A percentile compares a stretch with the other conserved stretches of the same genome.
These are phyloP conservation scores for Hecatera dysodea DNA, from an alignment of 2,888 invertebrate species.

Conservation along the genomic window DNA sequence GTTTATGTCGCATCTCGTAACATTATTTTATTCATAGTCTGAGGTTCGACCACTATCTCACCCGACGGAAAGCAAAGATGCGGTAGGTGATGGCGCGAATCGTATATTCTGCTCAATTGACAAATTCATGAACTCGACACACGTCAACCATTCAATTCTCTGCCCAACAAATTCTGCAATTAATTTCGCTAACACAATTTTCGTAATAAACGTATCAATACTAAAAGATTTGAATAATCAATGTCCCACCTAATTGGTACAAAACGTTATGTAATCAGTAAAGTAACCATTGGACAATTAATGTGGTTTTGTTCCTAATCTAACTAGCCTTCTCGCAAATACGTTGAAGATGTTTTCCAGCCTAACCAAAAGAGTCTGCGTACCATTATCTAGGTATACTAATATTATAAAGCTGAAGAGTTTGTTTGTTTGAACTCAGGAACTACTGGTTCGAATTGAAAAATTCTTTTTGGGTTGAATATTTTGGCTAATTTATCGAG, in stretches of 20 bases:
- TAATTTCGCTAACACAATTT: neutral
- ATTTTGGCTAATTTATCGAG: no score
- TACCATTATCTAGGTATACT: no score
- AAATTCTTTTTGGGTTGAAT: no score
- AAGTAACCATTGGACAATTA: constrained; percentile 6
- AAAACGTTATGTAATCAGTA: constrained; percentile 1
- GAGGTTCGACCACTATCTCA: no score
- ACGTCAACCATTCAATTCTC: neutral
- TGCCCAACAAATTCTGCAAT: neutral
- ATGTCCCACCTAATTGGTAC: neutral
- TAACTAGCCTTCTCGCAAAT: neutral
- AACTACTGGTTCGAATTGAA: no score
- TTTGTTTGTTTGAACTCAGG: no score
- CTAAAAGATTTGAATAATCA: constrained; percentile 3
- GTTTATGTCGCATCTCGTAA: no score
- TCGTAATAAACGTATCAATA: neutral
- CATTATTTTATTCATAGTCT: no score
- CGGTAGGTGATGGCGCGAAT: no score
- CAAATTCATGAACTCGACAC: neutral
- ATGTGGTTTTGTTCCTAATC: no score
- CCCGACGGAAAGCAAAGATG: no score
- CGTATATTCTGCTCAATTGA: neutral
- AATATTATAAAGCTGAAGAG: no score
- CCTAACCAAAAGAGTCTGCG: neutral
- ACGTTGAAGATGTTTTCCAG: neutral